Percentiles rank a stretch among this genome's conserved stretches.
phyloP scores from a whole-genome alignment of 2,888 invertebrate species.

The Congeria kusceri region DNA sequence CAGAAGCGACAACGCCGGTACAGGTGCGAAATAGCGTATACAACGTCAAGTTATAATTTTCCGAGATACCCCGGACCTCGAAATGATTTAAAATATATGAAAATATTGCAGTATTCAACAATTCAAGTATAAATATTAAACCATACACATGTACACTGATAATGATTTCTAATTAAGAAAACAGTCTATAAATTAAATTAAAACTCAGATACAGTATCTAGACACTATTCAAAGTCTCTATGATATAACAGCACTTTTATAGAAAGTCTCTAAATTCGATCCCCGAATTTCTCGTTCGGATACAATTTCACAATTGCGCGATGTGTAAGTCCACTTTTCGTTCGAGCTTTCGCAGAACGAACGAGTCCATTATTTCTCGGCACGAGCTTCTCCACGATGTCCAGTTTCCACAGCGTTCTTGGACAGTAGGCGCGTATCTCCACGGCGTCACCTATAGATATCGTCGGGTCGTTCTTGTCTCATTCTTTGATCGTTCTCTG shows the following conservation, averaged over 20 bases:
- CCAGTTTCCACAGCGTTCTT: not conserved
- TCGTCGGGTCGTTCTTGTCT: slow-evolving; percentile 11
- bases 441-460: not conserved
- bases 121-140: too few relatives aligned
- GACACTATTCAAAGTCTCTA: too few relatives aligned
- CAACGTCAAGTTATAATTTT: not conserved
- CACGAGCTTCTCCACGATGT: not conserved
- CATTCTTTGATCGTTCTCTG: slow-evolving; percentile 8
- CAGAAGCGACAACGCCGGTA: not conserved
- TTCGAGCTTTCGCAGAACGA: not conserved
- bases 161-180: too few relatives aligned
- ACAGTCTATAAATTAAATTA: too few relatives aligned
- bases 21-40: not conserved
- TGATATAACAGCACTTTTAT: too few relatives aligned
- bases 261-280: too few relatives aligned
- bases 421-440: not conserved
- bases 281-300: not conserved
- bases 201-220: too few relatives aligned
- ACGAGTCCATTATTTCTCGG: not conserved
- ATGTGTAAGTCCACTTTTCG: too few relatives aligned
- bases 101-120: too few relatives aligned
- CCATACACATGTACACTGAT: too few relatives aligned
- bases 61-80: not conserved
- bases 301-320: slow-evolving; percentile 1
- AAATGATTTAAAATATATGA: slow-evolving; percentile 5